These are phyloP conservation scores for Felis chaus DNA, from an alignment of 2,113 vertebrate genomes.

Conservation along the genomic window DNA sequence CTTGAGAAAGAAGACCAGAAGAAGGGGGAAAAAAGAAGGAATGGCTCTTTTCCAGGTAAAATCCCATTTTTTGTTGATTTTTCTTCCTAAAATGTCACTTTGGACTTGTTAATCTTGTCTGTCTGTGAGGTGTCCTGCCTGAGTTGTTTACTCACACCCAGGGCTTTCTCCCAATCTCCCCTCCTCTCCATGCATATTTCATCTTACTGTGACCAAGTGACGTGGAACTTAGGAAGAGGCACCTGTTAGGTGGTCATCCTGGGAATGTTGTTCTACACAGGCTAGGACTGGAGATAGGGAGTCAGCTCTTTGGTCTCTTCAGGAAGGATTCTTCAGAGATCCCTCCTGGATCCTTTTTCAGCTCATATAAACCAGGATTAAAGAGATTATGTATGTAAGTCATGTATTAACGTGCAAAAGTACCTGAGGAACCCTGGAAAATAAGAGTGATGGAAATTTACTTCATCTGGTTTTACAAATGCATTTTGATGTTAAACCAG, in stretches of 20 bases:
- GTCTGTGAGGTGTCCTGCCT: background rate
- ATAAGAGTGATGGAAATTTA: background rate
- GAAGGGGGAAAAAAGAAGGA: background rate
- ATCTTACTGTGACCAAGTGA: background rate
- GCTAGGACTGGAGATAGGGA: background rate
- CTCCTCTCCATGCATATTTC: background rate
- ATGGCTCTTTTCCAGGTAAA: slow-evolving; percentile 43
- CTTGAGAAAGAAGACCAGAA: background rate
- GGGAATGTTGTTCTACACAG: background rate
- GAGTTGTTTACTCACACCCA: background rate
- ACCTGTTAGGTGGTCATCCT: background rate
- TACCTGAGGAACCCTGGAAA: background rate
- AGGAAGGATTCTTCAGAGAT: background rate
- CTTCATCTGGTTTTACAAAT: background rate
- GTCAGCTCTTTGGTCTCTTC: background rate
- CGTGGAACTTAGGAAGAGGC: background rate
- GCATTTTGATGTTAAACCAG: background rate
- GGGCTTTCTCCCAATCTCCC: background rate
- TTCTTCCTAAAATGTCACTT: background rate
- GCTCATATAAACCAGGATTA: background rate
- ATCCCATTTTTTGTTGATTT: background rate
- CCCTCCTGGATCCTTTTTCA: background rate
- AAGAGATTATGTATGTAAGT: background rate
- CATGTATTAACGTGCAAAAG: background rate
- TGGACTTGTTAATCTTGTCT: background rate